A percentile compares a stretch with the other conserved stretches of the same genome.
Conservation (phyloP, 2,113 vertebrate species). For the Gulo gulo region DNA sequence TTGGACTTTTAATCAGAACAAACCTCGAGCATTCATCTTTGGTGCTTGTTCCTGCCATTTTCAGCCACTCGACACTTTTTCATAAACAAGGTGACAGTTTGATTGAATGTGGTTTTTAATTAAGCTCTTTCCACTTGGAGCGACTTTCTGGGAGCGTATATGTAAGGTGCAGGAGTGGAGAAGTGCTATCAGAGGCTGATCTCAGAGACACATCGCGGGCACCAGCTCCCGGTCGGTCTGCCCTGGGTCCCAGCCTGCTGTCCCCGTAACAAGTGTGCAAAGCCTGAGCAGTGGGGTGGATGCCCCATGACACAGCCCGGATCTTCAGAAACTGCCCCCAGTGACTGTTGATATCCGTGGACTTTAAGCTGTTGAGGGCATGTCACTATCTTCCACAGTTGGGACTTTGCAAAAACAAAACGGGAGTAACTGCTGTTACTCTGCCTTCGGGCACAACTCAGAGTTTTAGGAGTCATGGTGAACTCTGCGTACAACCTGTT, state of each 20-base stretch:
- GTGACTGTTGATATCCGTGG: not conserved
- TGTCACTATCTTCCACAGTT: not conserved
- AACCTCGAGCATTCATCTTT: conserved; percentile 49
- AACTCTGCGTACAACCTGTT: not conserved
- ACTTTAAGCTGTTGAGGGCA: not conserved
- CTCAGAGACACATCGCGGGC: not conserved
- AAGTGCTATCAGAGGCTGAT: not conserved
- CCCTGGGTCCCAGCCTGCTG: rapidly evolving
- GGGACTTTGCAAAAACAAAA: not conserved
- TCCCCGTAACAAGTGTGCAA: not conserved
- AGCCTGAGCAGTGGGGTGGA: not conserved
- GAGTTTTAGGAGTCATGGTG: not conserved
- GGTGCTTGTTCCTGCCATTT: conserved; percentile 43
- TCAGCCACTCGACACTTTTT: conserved; percentile 45
- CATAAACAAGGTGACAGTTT: conserved; percentile 73
- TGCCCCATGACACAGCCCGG: not conserved
- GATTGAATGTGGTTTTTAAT: conserved; percentile 73
- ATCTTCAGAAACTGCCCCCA: not conserved
- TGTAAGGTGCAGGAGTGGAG: not conserved
- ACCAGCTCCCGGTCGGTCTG: rapidly evolving
- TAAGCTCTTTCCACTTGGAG: conserved; percentile 58
- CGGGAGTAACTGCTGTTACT: not conserved
- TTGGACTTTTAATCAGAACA: conserved; percentile 48
- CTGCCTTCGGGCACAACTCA: not conserved
- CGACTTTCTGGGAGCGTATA: conserved; percentile 17